Evolutionary conservation across 37 sponge, comb jelly and placozoan genomes (phyloP), one percentile per base, ranked within the genome.

Genomic region (Halichondria panicea): DNA sequence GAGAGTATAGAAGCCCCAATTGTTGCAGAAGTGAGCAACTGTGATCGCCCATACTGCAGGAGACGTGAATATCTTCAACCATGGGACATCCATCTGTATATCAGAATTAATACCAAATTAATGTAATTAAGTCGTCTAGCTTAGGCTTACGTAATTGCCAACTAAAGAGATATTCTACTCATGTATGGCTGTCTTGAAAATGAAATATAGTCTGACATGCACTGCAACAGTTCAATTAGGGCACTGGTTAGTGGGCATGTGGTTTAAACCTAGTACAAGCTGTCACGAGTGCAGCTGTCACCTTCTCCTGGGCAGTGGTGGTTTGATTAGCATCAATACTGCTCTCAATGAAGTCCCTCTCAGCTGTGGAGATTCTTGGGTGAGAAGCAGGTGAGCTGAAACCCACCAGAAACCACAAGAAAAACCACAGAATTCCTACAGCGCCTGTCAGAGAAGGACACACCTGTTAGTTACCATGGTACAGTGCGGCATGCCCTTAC

Each of bases 1-100:
- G 37, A 95, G 59, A 32, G 88, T 93, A 76, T 95, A 95, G 81
- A 82, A 72, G 13, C 91, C 94, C 93, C 93, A 95, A 70, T 95
- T 89, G 68, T 74, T 83, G 68, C 93, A 93, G 70, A 89, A 68
- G 45, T 93, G 81, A 48, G 86, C 85, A 24, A 92, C 63, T 4
- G 79, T 53, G 6, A 93, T 89, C 13, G 81, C 96, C 93, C 93
- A 93, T 41, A 89, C 84, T 24, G 93, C 77, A 38, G 87, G 82
- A 24, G 96, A 95, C 12, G 76, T 71, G 42, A 93, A 41, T 30
- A 95, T 85, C 0, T 66, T 43, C 1, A 76, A 40, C 94, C 94
- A 93, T 11, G 94, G 94, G 19, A 72, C 62, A 5, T 63, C 46
- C 28, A 42, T 1, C 76, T 76, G 33, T 1, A 44, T 27, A 2